Percentiles rank a stretch among this genome's conserved stretches.
phyloP scores from a whole-genome alignment of 1,140 invertebrate genomes.

The Pomacea maculata region DNA sequence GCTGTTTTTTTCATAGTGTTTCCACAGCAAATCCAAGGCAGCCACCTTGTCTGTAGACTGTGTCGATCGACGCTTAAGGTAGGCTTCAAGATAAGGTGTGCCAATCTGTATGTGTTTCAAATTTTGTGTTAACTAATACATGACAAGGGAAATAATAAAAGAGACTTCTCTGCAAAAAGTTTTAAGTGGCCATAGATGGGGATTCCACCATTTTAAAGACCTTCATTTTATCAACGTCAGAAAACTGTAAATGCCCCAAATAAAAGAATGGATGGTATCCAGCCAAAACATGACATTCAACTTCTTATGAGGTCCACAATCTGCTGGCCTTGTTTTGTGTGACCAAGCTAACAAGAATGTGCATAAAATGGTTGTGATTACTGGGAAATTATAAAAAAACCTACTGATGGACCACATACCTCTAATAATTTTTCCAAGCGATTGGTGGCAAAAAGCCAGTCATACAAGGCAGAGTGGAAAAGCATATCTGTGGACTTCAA shows the following conservation, averaged over 20 bases:
- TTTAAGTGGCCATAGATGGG: too few relatives aligned
- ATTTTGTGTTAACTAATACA: not conserved
- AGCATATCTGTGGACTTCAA: constrained; percentile 80
- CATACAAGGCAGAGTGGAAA: constrained; percentile 89
- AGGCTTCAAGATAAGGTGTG: constrained; percentile 84
- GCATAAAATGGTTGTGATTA: not conserved
- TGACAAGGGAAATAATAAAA: not conserved
- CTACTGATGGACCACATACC: constrained; percentile 65
- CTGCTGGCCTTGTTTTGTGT: too few relatives aligned
- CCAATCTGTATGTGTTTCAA: constrained; percentile 59
- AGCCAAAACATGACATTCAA: too few relatives aligned
- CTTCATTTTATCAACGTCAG: too few relatives aligned
- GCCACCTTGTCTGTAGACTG: constrained; percentile 65
- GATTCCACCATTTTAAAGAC: too few relatives aligned
- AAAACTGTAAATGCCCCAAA: too few relatives aligned
- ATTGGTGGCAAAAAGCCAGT: constrained; percentile 88
- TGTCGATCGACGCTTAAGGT: constrained; percentile 73
- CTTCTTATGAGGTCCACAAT: too few relatives aligned
- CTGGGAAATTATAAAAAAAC: not conserved
- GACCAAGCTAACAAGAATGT: not conserved
- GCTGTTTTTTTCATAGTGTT: constrained; percentile 91
- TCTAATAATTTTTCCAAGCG: constrained; percentile 81
- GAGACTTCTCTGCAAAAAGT: too few relatives aligned
- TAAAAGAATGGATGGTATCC: too few relatives aligned
- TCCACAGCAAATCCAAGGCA: constrained; percentile 91